Percentiles rank a stretch among this genome's conserved stretches.
Evolutionary conservation across 2,888 invertebrate genomes (phyloP).

Genomic region (Magallana nippona): DNA sequence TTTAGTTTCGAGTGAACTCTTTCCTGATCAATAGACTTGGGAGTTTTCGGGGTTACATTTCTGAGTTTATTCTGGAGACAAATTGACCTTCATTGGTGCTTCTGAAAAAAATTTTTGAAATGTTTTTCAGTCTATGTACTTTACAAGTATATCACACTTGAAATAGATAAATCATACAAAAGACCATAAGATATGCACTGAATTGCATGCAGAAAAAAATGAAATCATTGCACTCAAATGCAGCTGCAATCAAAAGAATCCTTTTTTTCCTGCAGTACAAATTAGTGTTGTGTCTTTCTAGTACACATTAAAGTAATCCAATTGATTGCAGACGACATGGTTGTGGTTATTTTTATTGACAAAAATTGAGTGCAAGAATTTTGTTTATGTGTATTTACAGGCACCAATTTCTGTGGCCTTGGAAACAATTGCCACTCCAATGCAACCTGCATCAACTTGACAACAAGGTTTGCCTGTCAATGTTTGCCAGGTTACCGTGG

Average conservation of each 20-base stretch:
- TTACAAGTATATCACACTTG: too few relatives aligned
- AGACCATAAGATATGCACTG: too few relatives aligned
- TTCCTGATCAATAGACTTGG: too few relatives aligned
- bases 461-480: constrained; percentile 91
- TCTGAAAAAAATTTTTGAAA: too few relatives aligned
- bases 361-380: not conserved
- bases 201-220: too few relatives aligned
- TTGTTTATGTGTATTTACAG: constrained; percentile 79
- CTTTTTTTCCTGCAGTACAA: not conserved
- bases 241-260: not conserved
- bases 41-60: too few relatives aligned
- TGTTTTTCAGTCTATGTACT: too few relatives aligned
- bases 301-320: not conserved
- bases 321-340: not conserved
- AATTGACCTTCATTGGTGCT: too few relatives aligned
- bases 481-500: constrained; percentile 94
- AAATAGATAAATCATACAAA: too few relatives aligned
- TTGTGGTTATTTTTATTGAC: not conserved
- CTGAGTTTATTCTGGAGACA: too few relatives aligned
- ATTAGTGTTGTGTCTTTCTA: not conserved
- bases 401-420: constrained; percentile 91
- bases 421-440: constrained; percentile 94
- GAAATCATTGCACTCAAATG: too few relatives aligned
- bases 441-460: constrained; percentile 94
- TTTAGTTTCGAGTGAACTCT: too few relatives aligned